Percentiles rank a stretch among this genome's conserved stretches.
Conservation (phyloP, 2,888 invertebrate species). For the Perizoma affinitatum region DNA sequence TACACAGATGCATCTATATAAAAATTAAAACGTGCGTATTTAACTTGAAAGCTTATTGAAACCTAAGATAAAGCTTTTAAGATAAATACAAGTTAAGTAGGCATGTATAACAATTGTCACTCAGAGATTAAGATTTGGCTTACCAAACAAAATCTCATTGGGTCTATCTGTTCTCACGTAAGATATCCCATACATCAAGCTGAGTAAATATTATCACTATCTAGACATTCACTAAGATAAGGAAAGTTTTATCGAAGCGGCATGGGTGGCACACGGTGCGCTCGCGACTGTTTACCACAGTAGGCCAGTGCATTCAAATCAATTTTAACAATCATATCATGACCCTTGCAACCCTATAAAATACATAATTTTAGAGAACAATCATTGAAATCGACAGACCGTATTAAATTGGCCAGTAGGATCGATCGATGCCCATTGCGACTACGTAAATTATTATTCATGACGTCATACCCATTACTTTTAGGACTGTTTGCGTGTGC, state of each 20-base stretch:
- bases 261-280: conserved; percentile 70
- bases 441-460: conserved; percentile 59
- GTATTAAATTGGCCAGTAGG: conserved; percentile 51
- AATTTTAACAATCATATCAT: conserved; percentile 49
- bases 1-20: no score
- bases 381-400: conserved; percentile 56
- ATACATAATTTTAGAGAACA: conserved; percentile 33
- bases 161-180: conserved; percentile 36
- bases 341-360: conserved; percentile 52
- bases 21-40: not conserved
- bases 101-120: not conserved
- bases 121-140: conserved; percentile 15
- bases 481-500: conserved; percentile 56
- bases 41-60: conserved; percentile 20
- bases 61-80: not conserved
- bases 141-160: conserved; percentile 27
- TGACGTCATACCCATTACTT: conserved; percentile 63
- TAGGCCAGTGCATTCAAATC: conserved; percentile 47
- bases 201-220: conserved; percentile 56
- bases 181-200: conserved; percentile 51
- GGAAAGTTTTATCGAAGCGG: conserved; percentile 57
- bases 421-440: conserved; percentile 60
- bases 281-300: conserved; percentile 53
- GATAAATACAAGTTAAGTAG: no score
- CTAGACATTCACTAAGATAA: conserved; percentile 55